Evolutionary conservation across 2,888 invertebrate species (phyloP).

Genomic region (Odontothrips loti): DNA sequence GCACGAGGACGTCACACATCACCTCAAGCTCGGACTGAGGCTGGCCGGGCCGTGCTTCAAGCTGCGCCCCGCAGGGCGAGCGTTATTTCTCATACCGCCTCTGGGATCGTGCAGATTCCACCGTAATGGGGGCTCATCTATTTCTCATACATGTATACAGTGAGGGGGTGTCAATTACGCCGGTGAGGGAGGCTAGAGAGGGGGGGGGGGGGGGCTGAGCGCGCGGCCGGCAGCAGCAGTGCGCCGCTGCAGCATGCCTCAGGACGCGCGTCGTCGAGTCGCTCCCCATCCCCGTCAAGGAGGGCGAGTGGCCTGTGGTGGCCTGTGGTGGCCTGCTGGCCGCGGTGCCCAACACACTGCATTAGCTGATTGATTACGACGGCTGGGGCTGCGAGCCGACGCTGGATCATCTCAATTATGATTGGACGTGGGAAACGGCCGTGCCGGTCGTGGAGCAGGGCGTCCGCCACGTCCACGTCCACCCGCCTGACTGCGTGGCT

Average conservation of each 20-base stretch:
- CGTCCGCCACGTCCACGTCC: neutral
- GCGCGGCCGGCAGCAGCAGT: neutral
- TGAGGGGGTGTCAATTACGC: too few relatives aligned
- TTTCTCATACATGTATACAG: too few relatives aligned
- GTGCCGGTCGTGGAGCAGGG: neutral
- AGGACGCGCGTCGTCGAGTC: too few relatives aligned
- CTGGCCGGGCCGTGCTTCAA: neutral
- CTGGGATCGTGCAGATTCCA: too few relatives aligned
- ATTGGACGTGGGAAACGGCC: slow-evolving; percentile 6
- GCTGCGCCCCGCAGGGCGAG: neutral
- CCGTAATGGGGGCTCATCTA: too few relatives aligned
- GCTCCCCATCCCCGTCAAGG: neutral
- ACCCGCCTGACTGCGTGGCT: too few relatives aligned
- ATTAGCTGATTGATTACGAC: slow-evolving; percentile 18
- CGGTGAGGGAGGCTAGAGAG: neutral
- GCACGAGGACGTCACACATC: neutral
- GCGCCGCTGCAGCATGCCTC: neutral
- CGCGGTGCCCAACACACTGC: neutral
- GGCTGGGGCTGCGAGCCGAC: neutral
- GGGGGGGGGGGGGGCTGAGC: neutral
- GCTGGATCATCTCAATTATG: slow-evolving; percentile 16
- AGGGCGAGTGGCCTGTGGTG: neutral
- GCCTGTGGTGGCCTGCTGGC: neutral
- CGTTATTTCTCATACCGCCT: too few relatives aligned
- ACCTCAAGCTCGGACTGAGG: neutral